Conservation (phyloP, 2,797 vertebrate genomes). For the Sebastes itinus region DNA sequence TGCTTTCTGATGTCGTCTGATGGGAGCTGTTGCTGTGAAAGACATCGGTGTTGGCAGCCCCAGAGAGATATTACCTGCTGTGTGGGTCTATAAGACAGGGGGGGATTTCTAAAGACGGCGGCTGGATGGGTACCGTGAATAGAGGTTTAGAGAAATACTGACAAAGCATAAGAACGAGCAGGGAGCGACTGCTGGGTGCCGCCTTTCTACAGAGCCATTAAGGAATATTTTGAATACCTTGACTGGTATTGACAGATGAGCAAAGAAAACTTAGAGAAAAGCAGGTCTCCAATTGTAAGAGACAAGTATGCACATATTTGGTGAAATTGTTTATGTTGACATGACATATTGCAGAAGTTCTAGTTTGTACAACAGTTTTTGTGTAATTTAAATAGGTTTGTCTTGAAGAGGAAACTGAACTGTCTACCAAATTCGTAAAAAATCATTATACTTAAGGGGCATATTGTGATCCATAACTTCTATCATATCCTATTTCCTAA, state of each 20-base stretch:
- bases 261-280: neutral
- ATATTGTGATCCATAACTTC: constrained; percentile 8
- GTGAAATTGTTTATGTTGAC: too few relatives aligned
- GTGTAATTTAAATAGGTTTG: neutral
- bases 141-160: constrained; percentile 62
- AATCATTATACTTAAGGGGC: neutral
- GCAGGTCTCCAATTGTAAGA: neutral
- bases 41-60: constrained; percentile 57
- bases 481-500: neutral
- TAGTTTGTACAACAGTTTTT: too few relatives aligned
- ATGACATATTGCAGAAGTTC: too few relatives aligned
- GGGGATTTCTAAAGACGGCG: constrained; percentile 57
- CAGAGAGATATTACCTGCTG: constrained; percentile 68
- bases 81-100: constrained; percentile 59
- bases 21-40: constrained; percentile 58
- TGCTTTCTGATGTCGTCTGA: constrained; percentile 73
- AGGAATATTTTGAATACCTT: constrained; percentile 52
- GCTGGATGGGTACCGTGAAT: constrained; percentile 58
- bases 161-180: constrained; percentile 47
- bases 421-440: neutral
- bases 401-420: neutral
- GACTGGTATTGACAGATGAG: constrained; percentile 42
- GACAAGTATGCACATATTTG: too few relatives aligned
- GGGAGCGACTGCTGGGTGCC: constrained; percentile 51
- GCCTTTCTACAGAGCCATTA: constrained; percentile 47